Evolutionary conservation across 2,113 vertebrate species (phyloP).

Genomic region (Numenius arquata): DNA sequence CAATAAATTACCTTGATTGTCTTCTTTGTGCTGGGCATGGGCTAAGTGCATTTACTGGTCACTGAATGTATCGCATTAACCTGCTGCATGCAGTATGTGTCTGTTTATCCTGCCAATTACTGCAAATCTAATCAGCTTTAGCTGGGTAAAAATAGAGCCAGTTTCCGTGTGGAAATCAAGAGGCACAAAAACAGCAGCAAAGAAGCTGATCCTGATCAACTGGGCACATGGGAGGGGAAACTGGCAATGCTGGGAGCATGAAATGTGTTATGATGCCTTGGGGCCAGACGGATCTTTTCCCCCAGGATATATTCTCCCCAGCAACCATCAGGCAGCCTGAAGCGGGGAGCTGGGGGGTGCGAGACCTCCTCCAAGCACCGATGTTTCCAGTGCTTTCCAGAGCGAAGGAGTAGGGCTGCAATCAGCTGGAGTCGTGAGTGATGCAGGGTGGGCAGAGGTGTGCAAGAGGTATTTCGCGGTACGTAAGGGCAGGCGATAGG

Average conservation of each 20-base stretch:
- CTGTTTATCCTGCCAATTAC: slow-evolving; percentile 66
- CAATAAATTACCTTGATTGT: not conserved
- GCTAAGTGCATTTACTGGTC: slow-evolving; percentile 22
- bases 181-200: slow-evolving; percentile 40
- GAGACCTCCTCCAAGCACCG: not conserved
- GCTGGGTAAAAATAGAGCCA: slow-evolving; percentile 65
- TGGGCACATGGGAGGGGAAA: not conserved
- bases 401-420: not conserved
- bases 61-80: slow-evolving; percentile 42
- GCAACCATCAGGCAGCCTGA: not conserved
- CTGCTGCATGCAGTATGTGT: slow-evolving; percentile 26
- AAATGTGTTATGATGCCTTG: not conserved
- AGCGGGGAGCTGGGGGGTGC: not conserved
- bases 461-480: not conserved
- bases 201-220: slow-evolving; percentile 55
- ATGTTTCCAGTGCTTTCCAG: fast-evolving
- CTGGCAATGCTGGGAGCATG: fast-evolving
- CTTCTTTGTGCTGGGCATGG: not conserved
- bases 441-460: not conserved
- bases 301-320: not conserved
- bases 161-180: slow-evolving; percentile 51
- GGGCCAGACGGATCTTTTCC: not conserved
- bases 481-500: not conserved
- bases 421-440: not conserved
- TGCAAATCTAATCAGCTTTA: slow-evolving; percentile 60